Evolutionary conservation across 2,888 invertebrate genomes (phyloP).

Genomic region (Epirrhoe alternata): DNA sequence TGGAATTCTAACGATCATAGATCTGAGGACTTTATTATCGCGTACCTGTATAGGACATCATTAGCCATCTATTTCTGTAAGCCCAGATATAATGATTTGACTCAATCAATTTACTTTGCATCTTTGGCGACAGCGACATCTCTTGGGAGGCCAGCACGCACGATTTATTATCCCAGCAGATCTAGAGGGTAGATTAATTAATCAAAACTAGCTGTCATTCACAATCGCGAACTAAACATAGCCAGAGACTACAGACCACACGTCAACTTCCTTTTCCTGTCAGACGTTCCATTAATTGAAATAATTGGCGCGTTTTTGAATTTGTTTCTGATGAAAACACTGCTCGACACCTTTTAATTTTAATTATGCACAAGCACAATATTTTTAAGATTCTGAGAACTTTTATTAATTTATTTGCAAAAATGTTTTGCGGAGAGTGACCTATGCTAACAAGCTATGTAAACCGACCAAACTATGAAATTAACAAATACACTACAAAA

Average conservation of each 20-base stretch:
- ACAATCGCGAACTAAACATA: conserved; percentile 76
- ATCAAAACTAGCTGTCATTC: conserved; percentile 82
- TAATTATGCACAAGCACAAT: conserved; percentile 46
- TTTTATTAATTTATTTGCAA: neutral
- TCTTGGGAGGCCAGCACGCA: conserved; percentile 79
- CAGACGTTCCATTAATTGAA: conserved; percentile 81
- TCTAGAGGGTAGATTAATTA: conserved; percentile 78
- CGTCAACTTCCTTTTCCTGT: conserved; percentile 80
- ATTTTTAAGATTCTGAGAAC: conserved; percentile 27
- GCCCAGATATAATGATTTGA: conserved; percentile 71
- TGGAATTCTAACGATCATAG: conserved; percentile 74
- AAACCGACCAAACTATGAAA: neutral
- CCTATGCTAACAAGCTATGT: neutral
- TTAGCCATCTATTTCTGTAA: conserved; percentile 80
- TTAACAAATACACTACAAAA: no score
- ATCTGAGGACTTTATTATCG: conserved; percentile 80
- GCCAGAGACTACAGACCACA: conserved; percentile 51
- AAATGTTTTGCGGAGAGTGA: neutral
- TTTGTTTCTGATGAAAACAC: conserved; percentile 76
- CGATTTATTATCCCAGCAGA: conserved; percentile 77
- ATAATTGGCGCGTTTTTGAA: conserved; percentile 77
- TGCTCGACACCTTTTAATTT: conserved; percentile 60
- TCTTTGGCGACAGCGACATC: conserved; percentile 75
- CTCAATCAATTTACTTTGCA: conserved; percentile 75
- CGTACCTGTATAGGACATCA: conserved; percentile 81